phyloP scores from a whole-genome alignment of 2,113 vertebrate genomes.

The Pollachius pollachius region DNA sequence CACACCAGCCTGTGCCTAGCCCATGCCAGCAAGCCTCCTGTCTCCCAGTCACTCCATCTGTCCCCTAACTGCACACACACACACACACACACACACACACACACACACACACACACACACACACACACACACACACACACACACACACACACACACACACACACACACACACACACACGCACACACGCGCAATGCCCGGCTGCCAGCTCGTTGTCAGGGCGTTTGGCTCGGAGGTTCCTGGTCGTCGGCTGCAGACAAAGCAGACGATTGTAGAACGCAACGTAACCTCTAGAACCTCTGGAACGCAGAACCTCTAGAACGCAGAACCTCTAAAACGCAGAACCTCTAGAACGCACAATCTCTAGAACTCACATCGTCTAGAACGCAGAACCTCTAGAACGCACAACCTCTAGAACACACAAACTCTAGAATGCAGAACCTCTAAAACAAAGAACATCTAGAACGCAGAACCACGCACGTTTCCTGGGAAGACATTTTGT shows the following conservation, averaged over 20 bases:
- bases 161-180: conserved; percentile 14
- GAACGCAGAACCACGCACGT: too few species aligned
- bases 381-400: too few species aligned
- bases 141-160: conserved; percentile 3
- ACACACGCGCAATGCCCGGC: conserved; percentile 21
- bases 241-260: conserved; percentile 53
- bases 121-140: background rate
- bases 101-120: conserved; percentile 23
- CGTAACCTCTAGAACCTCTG: too few species aligned
- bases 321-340: too few species aligned
- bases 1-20: conserved; percentile 60
- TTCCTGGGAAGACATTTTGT: conserved; percentile 15
- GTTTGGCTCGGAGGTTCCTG: conserved; percentile 53
- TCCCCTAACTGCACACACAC: too few species aligned
- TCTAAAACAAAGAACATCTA: too few species aligned
- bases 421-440: conserved; percentile 15
- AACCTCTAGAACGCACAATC: too few species aligned
- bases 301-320: too few species aligned
- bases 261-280: conserved; percentile 40
- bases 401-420: too few species aligned
- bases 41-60: conserved; percentile 80
- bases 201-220: conserved; percentile 71
- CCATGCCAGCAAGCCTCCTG: conserved; percentile 76
- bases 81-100: conserved; percentile 27
- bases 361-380: too few species aligned